Evolutionary conservation across 2,888 invertebrate species (phyloP).

Genomic region (Scaptomyza tumidula): DNA sequence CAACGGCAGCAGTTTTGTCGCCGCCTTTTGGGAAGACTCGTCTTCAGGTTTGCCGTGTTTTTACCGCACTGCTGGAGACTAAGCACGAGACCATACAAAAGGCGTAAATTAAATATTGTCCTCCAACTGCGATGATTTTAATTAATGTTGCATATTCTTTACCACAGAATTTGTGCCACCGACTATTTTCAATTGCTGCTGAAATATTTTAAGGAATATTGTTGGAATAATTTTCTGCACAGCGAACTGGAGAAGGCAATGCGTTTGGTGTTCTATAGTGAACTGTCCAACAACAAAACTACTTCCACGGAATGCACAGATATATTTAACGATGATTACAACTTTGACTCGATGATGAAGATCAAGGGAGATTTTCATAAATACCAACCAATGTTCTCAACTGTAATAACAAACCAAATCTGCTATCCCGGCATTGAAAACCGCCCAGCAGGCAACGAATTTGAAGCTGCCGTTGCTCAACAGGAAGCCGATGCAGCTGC

Average conservation of each 20-base stretch:
- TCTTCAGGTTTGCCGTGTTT: conserved; percentile 91
- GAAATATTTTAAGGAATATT: conserved; percentile 95
- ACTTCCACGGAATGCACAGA: conserved; percentile 71
- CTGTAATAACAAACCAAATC: neutral
- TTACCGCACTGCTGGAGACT: conserved; percentile 90
- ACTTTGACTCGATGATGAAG: conserved; percentile 52
- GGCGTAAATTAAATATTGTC: conserved; percentile 85
- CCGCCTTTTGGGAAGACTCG: conserved; percentile 92
- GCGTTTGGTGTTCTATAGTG: conserved; percentile 87
- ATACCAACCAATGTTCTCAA: conserved; percentile 1
- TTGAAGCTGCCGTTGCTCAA: conserved; percentile 9
- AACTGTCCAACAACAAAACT: conserved; percentile 82
- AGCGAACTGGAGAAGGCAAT: conserved; percentile 93
- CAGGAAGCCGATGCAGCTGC: conserved; percentile 22
- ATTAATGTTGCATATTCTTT: neutral
- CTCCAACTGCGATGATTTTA: neutral
- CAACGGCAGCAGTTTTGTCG: conserved; percentile 89
- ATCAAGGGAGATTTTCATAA: conserved; percentile 7
- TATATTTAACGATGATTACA: conserved; percentile 59
- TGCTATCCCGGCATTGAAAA: neutral
- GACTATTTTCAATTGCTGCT: conserved; percentile 88
- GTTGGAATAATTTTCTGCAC: conserved; percentile 98
- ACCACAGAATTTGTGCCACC: conserved; percentile 83
- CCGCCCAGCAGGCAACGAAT: neutral
- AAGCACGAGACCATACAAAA: conserved; percentile 90